A percentile compares a stretch with the other conserved stretches of the same genome.
phyloP scores from a whole-genome alignment of 2,113 vertebrate species.

The Thamnophis sirtalis region DNA sequence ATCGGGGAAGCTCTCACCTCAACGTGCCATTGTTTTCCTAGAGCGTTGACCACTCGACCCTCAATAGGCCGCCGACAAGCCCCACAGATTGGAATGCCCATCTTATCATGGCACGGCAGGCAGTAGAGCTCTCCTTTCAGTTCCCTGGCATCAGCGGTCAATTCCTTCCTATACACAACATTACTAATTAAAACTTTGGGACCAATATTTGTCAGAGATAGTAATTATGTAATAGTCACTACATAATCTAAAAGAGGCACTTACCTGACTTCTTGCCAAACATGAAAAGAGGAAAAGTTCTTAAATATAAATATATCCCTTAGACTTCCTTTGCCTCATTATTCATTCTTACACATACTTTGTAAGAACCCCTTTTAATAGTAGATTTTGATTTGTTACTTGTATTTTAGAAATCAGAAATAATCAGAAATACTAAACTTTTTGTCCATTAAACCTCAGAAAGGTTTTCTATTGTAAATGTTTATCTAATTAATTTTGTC shows the following conservation, averaged over 20 bases:
- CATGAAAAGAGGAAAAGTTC: not conserved
- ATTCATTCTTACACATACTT: not conserved
- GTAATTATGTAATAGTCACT: not conserved
- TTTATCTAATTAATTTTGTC: not conserved
- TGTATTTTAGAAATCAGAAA: not conserved
- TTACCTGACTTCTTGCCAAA: not conserved
- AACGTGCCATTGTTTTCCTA: slow-evolving; percentile 78
- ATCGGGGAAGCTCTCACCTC: slow-evolving; percentile 61
- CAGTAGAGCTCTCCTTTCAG: slow-evolving; percentile 75
- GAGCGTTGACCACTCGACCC: slow-evolving; percentile 71
- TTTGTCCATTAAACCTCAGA: not conserved
- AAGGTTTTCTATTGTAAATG: not conserved
- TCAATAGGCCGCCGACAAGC: slow-evolving; percentile 75
- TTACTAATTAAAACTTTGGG: accelerated
- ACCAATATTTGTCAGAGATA: not conserved
- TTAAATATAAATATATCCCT: not conserved
- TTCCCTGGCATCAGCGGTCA: slow-evolving; percentile 72
- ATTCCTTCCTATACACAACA: slow-evolving; percentile 68
- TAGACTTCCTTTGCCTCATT: not conserved
- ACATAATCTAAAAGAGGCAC: not conserved
- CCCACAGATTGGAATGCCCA: slow-evolving; percentile 76
- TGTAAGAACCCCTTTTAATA: not conserved
- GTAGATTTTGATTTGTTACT: not conserved
- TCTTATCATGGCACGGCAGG: slow-evolving; percentile 76
- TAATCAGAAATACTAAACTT: not conserved